Base-by-base conservation (phyloP, 2,797 vertebrate genomes). In the Poeciliopsis gracilis region DNA sequence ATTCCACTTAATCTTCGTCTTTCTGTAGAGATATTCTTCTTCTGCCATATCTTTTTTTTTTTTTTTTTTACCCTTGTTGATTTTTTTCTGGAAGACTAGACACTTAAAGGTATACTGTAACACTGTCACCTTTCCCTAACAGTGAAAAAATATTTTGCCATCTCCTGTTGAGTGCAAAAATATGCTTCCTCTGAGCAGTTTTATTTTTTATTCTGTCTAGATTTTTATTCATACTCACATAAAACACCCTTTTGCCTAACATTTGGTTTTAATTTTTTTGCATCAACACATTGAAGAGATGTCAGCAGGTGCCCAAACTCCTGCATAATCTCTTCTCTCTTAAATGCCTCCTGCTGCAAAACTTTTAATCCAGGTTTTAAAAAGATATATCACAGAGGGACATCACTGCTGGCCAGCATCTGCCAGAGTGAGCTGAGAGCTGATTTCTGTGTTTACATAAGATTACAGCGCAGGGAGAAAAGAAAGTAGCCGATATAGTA, bases 401-500 rank as follows among this genome's bases (percentile, higher is more conserved):
- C 88, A 88, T 91, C 91, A 82, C 87, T 91, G 89, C 87, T 89
- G 90, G 88, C 90, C 89, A 89, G 90, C 91, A 91, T 90, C 89
- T 89, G 90, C 88, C 88, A 82, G 84, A 88, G 84, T 53, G 87
- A 87, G 91, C 88, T 87, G 86, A 86, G 89, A 90, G 92, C 88
- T 92, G 85, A 91, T 93, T 92, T 91, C 87, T 88, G 87, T 94
- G 91, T 94, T 94, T 92, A 92, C 92, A 87, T 86, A 92, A 92
- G 92, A 93, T 94, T 91, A 91, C 84, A 90, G 90, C 80, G 23
- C 78, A 67, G 82, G 83, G 82, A 90, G 84, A 82, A 83, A 85
- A 87, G 89, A 89, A 91, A 87, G 88, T 88, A 81, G 88, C 84
- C 75, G 77, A 89, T 87, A 89, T 76, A 77, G 83, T 88, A 70